Evolutionary conservation across 2,888 invertebrate genomes (phyloP).

Genomic region (Nomada hirtipes): DNA sequence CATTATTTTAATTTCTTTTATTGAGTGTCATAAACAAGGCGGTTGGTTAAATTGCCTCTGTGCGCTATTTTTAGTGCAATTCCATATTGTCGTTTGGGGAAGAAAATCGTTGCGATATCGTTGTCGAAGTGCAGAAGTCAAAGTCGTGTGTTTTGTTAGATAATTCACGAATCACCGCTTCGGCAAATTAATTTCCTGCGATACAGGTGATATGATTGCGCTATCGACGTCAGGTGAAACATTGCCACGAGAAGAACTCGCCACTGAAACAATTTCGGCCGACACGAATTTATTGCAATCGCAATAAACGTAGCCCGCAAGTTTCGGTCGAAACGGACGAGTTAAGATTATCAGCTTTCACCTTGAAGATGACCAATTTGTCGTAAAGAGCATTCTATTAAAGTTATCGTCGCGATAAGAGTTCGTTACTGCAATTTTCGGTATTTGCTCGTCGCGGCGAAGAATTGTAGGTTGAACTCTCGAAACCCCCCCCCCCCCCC

Average conservation of each 20-base stretch:
- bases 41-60: no score
- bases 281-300: background rate
- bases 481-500: background rate
- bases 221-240: background rate
- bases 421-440: conserved; percentile 21
- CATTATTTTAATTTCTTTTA: no score
- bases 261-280: background rate
- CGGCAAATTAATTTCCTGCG: conserved; percentile 9
- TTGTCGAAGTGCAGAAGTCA: conserved; percentile 43
- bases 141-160: conserved; percentile 25
- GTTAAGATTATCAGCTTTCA: conserved; percentile 22
- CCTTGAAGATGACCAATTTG: conserved; percentile 37
- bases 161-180: conserved; percentile 15
- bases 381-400: conserved; percentile 36
- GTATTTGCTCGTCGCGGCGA: background rate
- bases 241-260: background rate
- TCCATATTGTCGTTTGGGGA: conserved; percentile 17
- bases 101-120: conserved; percentile 28
- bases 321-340: background rate
- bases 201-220: background rate
- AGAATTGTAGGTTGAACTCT: background rate
- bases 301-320: background rate
- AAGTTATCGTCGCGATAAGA: conserved; percentile 45
- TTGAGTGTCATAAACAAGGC: no score
- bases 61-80: conserved; percentile 9